A percentile compares a stretch with the other conserved stretches of the same genome.
These are phyloP conservation scores for Diacarnus erythraeanus DNA, from an alignment of 37 sponge, comb jelly and placozoan species.

Conservation along the genomic window DNA sequence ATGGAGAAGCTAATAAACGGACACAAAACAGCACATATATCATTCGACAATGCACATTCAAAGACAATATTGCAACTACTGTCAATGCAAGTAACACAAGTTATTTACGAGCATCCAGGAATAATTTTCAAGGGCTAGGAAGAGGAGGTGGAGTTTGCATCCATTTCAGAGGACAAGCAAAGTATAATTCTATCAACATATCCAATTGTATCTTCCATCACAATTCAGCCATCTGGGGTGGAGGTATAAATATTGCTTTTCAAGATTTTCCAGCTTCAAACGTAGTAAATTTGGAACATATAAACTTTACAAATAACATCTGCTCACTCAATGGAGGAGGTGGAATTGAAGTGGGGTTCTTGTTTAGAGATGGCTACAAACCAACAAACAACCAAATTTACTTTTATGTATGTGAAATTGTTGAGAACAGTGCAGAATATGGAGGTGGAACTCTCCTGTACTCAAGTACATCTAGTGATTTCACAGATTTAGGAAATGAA, in stretches of 20 bases:
- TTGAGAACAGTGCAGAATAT: neutral
- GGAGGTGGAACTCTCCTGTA: neutral
- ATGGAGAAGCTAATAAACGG: too few species aligned
- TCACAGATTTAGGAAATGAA: neutral
- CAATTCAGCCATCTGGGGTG: conserved; percentile 62
- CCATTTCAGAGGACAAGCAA: conserved; percentile 15
- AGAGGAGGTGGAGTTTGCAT: conserved; percentile 63
- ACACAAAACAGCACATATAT: neutral
- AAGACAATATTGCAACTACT: conserved; percentile 33
- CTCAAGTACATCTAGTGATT: neutral
- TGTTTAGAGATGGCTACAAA: neutral
- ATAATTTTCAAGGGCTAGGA: too few species aligned
- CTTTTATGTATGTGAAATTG: neutral
- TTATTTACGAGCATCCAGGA: neutral
- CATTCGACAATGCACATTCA: conserved; percentile 39
- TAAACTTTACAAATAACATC: neutral
- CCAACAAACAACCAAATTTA: neutral
- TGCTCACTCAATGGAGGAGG: neutral
- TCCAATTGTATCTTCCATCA: neutral
- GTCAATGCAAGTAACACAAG: neutral
- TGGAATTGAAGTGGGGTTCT: neutral
- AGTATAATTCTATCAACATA: conserved; percentile 35
- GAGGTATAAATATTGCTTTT: conserved; percentile 6
- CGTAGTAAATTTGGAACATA: neutral
- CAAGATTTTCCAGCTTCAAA: neutral